These are phyloP conservation scores for Drosophila differens DNA, from an alignment of 2,888 invertebrate species.

Conservation along the genomic window DNA sequence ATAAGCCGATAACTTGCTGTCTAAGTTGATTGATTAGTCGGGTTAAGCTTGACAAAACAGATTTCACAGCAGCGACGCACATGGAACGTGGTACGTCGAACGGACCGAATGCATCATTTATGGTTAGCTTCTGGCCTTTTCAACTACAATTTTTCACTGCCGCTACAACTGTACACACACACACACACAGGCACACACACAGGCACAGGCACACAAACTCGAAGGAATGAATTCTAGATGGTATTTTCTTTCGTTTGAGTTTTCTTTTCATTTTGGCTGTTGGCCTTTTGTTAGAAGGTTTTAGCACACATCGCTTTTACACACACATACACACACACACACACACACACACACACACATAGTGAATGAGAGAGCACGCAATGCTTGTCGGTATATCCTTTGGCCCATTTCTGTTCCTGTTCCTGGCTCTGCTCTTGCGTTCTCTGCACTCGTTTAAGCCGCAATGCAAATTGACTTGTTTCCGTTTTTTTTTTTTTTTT, in stretches of 20 bases:
- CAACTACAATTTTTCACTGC: conserved; percentile 14
- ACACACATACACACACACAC: conserved; percentile 1
- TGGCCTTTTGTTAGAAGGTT: conserved; percentile 35
- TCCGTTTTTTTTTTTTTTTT: conserved; percentile 58
- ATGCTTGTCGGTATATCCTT: conserved; percentile 49
- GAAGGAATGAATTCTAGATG: conserved; percentile 27
- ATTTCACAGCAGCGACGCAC: conserved; percentile 16
- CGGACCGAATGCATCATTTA: conserved; percentile 41
- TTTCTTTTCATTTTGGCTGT: conserved; percentile 15
- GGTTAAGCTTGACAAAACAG: conserved; percentile 45
- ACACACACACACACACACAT: neutral
- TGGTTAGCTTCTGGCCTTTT: conserved; percentile 50
- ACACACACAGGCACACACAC: neutral
- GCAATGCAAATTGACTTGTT: conserved; percentile 81
- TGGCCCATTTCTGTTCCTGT: conserved; percentile 47
- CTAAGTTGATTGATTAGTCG: conserved; percentile 58
- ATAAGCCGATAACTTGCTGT: conserved; percentile 53
- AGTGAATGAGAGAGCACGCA: conserved; percentile 8
- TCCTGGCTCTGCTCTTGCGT: conserved; percentile 37
- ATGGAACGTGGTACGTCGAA: neutral
- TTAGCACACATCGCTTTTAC: conserved; percentile 18
- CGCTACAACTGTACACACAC: neutral
- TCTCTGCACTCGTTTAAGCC: conserved; percentile 68
- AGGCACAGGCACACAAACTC: neutral
- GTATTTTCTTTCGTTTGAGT: conserved; percentile 22